A percentile compares a stretch with the other conserved stretches of the same genome.
Conservation (phyloP, 2,113 vertebrate species). For the Spea bombifrons region DNA sequence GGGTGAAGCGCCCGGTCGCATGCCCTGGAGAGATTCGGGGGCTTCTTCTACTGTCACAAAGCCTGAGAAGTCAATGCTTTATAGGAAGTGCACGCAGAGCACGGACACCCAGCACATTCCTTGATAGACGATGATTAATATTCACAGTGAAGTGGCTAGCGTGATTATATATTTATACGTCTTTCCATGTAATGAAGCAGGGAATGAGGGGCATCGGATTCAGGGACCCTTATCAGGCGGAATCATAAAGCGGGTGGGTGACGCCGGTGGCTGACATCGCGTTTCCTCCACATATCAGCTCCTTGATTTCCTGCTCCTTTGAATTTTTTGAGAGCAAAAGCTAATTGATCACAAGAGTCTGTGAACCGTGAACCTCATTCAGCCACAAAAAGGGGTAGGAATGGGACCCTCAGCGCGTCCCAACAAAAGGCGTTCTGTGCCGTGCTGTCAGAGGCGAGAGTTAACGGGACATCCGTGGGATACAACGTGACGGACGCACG, state of each 20-base stretch:
- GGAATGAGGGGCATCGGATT: background rate
- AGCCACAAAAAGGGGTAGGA: too few species aligned
- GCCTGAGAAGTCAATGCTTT: too few species aligned
- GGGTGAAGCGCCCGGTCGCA: too few species aligned
- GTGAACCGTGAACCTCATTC: slow-evolving; percentile 36
- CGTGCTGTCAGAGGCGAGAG: too few species aligned
- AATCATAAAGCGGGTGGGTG: slow-evolving; percentile 33
- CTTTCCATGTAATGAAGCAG: slow-evolving; percentile 7
- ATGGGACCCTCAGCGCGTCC: too few species aligned
- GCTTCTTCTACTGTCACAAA: too few species aligned
- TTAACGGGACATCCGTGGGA: too few species aligned
- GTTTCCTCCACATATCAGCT: slow-evolving; percentile 26
- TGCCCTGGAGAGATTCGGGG: too few species aligned
- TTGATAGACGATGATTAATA: background rate
- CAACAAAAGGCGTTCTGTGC: background rate
- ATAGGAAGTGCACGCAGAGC: too few species aligned
- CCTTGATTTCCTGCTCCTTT: slow-evolving; percentile 36
- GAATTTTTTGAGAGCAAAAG: slow-evolving; percentile 41
- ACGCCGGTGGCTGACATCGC: slow-evolving; percentile 17
- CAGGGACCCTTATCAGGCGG: slow-evolving; percentile 36
- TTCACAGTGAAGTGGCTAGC: background rate
- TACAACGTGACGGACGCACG: too few species aligned
- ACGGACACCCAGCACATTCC: too few species aligned
- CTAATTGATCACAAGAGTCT: slow-evolving; percentile 43
- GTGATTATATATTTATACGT: background rate